phyloP scores from a whole-genome alignment of 2,113 vertebrate species.

The Nothocercus julius region DNA sequence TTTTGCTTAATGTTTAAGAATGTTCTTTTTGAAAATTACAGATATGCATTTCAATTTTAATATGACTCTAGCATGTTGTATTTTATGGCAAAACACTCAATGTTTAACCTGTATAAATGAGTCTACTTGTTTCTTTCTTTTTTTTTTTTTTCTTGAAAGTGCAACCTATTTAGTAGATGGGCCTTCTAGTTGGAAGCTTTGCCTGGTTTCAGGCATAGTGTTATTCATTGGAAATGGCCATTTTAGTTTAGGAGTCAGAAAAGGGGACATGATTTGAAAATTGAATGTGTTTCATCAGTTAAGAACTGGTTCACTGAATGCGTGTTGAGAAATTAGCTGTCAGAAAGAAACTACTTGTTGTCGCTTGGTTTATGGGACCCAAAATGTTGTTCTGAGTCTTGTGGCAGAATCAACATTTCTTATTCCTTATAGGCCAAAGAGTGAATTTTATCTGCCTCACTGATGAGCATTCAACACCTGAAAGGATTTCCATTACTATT shows the following conservation, averaged over 20 bases:
- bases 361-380: rapidly evolving
- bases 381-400: rapidly evolving
- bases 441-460: not conserved
- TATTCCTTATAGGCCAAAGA: not conserved
- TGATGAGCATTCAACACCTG: not conserved
- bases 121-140: not conserved
- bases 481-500: not conserved
- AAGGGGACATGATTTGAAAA: not conserved
- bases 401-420: rapidly evolving
- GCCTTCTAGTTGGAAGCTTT: not conserved
- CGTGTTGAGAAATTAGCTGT: not conserved
- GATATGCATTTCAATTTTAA: not conserved
- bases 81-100: not conserved
- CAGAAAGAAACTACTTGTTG: not conserved
- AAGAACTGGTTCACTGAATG: not conserved
- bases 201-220: not conserved
- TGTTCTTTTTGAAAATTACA: not conserved
- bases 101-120: not conserved
- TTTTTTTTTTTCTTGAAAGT: not conserved
- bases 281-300: not conserved
- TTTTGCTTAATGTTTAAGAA: not conserved
- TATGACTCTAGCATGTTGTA: not conserved
- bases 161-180: not conserved
- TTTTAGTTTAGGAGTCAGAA: not conserved
- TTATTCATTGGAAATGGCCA: not conserved